These are phyloP conservation scores for Phoxinus phoxinus DNA, from an alignment of 2,113 vertebrate species.

Conservation along the genomic window DNA sequence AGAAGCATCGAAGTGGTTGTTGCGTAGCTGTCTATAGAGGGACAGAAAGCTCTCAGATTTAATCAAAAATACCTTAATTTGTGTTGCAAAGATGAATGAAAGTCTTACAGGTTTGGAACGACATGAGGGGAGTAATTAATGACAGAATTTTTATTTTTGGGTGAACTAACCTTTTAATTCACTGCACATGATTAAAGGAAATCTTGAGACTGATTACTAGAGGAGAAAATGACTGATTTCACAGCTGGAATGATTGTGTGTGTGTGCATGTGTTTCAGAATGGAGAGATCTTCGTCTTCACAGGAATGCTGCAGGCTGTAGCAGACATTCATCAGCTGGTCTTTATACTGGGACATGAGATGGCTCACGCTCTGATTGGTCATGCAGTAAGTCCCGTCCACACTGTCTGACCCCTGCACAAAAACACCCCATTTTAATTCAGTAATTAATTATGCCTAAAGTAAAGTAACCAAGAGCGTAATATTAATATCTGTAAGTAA, in stretches of 20 bases:
- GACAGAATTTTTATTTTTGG: no score
- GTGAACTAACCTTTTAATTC: background rate
- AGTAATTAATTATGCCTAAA: background rate
- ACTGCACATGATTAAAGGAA: background rate
- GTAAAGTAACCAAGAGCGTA: background rate
- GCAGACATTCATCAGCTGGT: slow-evolving; percentile 87
- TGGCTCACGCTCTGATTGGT: slow-evolving; percentile 89
- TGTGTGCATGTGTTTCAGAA: slow-evolving; percentile 75
- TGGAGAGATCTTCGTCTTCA: slow-evolving; percentile 92
- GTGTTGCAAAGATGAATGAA: no score
- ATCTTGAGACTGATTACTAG: slow-evolving; percentile 2
- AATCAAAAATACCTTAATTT: no score
- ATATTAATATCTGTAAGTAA: background rate
- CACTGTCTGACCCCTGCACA: background rate
- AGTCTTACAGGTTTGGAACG: no score
- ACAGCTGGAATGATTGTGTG: slow-evolving; percentile 35
- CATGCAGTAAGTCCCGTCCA: slow-evolving; percentile 84
- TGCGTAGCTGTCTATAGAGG: no score
- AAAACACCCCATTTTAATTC: background rate
- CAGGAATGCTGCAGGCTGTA: slow-evolving; percentile 86
- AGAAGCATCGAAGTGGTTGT: no score
- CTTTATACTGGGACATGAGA: slow-evolving; percentile 91
- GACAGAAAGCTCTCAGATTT: no score
- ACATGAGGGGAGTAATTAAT: no score
- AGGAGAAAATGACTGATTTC: background rate